phyloP scores from a whole-genome alignment of 2,113 vertebrate species.

The Nesoenas mayeri region DNA sequence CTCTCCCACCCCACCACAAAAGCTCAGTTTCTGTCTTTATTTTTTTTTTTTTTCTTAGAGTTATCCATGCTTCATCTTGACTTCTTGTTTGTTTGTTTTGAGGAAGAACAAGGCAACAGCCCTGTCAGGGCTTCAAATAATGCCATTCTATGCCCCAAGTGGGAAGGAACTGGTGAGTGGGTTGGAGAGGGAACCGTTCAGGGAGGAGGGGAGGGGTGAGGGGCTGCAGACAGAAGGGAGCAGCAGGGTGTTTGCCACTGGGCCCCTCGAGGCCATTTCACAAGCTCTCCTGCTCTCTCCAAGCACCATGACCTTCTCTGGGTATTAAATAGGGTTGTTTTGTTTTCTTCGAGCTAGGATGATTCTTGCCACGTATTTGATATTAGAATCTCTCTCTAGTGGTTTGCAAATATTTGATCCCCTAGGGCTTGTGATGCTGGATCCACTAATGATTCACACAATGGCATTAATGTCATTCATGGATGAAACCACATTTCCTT shows the following conservation, averaged over 20 bases:
- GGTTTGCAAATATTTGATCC: slow-evolving; percentile 63
- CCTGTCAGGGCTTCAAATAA: not conserved
- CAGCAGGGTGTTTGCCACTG: not conserved
- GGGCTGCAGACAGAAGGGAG: not conserved
- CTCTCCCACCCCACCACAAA: not conserved
- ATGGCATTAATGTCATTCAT: slow-evolving; percentile 70
- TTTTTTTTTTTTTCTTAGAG: not conserved
- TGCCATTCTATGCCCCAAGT: slow-evolving; percentile 3
- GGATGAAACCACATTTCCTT: slow-evolving; percentile 71
- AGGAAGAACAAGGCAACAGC: slow-evolving; percentile 15
- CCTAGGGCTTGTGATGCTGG: slow-evolving; percentile 60
- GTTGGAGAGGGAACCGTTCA: not conserved
- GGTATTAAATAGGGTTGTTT: slow-evolving; percentile 42
- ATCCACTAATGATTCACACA: slow-evolving; percentile 68
- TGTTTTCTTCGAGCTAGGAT: slow-evolving; percentile 62
- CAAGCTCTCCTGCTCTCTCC: slow-evolving; percentile 12
- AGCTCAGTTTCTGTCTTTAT: not conserved
- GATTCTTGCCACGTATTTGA: slow-evolving; percentile 54
- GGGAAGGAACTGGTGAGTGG: not conserved
- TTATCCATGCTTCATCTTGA: slow-evolving; percentile 7
- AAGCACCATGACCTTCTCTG: slow-evolving; percentile 34
- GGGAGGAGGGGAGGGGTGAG: not conserved
- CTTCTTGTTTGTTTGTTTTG: slow-evolving; percentile 44
- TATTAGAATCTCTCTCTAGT: slow-evolving; percentile 63
- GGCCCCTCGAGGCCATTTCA: not conserved